Conservation (phyloP, 2,797 vertebrate species). For the Vespertilio murinus region DNA sequence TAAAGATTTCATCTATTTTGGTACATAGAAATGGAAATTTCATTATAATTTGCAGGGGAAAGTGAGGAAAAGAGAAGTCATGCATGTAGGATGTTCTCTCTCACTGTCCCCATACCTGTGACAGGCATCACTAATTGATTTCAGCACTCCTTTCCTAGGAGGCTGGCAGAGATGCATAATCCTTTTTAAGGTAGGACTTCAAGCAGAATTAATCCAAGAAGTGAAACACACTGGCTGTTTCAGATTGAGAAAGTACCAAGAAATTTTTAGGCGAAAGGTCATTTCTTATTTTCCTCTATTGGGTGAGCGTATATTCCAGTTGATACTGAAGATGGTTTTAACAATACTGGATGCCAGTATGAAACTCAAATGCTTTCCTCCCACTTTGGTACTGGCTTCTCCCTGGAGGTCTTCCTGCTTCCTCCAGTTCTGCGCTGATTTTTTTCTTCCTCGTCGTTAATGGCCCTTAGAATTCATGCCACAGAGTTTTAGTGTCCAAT, state of each 20-base stretch:
- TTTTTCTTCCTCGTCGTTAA: not conserved
- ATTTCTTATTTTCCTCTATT: conserved; percentile 21
- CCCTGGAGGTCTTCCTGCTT: not conserved
- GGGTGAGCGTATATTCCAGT: not conserved
- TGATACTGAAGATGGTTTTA: not conserved
- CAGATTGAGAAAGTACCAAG: not conserved
- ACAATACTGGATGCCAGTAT: not conserved
- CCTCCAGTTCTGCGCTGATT: not conserved
- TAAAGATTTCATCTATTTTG: not conserved
- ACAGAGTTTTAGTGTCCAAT: not conserved
- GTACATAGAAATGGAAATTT: not conserved
- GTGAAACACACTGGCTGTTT: not conserved
- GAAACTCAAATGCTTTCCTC: not conserved
- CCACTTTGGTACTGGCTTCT: not conserved
- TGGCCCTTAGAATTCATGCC: conserved; percentile 3
- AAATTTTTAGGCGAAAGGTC: not conserved
- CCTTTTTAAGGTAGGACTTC: not conserved
- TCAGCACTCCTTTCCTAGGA: not conserved
- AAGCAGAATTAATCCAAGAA: not conserved
- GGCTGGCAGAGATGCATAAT: not conserved
- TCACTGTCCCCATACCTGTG: not conserved
- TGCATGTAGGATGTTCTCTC: not conserved
- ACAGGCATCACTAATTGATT: conserved; percentile 21
- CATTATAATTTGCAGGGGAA: not conserved
- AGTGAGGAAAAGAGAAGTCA: not conserved